Evolutionary conservation across 2,113 vertebrate genomes (phyloP).

Genomic region (Centropus unirufus): DNA sequence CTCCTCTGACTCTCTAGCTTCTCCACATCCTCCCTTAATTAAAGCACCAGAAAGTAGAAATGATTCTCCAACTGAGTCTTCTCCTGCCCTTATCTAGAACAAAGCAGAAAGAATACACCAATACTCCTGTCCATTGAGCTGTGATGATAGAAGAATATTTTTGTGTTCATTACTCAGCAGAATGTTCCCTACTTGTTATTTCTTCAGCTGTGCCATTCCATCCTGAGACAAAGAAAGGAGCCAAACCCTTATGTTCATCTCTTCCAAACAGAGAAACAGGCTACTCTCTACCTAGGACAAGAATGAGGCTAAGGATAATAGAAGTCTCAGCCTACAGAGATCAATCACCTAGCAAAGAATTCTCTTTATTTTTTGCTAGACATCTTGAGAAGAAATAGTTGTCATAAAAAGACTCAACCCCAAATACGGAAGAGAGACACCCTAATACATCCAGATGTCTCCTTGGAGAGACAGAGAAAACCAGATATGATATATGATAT

Average conservation of each 20-base stretch:
- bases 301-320: neutral
- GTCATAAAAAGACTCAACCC: neutral
- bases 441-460: neutral
- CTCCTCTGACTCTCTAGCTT: neutral
- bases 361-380: neutral
- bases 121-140: slow-evolving; percentile 1
- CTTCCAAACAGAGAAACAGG: neutral
- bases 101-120: neutral
- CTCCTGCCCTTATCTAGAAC: neutral
- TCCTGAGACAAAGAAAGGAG: neutral
- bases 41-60: neutral
- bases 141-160: neutral
- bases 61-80: neutral
- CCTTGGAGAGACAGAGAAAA: neutral
- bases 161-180: slow-evolving; percentile 4
- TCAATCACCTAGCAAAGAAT: neutral
- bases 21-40: neutral
- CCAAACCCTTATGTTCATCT: neutral
- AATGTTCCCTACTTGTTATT: neutral
- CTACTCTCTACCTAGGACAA: neutral
- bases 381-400: neutral
- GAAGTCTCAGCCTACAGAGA: neutral
- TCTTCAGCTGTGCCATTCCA: neutral
- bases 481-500: too few relatives aligned
- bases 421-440: neutral